Evolutionary conservation across 2,797 vertebrate species (phyloP), one percentile per base, ranked within the genome.

Genomic region (Sternotherus odoratus): DNA sequence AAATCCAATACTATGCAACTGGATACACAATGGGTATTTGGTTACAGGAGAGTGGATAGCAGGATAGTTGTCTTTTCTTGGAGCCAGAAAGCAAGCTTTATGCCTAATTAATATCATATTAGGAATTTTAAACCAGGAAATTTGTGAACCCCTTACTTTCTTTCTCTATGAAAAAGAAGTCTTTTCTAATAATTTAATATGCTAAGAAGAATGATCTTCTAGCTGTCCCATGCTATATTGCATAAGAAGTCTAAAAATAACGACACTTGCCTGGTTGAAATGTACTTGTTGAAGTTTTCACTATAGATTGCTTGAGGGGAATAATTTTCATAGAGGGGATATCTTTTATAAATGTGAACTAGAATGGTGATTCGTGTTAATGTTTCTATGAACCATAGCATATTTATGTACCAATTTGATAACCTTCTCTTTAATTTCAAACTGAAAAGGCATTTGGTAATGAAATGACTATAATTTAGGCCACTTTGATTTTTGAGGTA

Each of bases 361-460:
- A 8, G 91, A 87, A 36, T 91, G 78, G 50, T 89, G 86, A 77
- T 88, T 94, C 92, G 24, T 66, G 39, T 28, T 82, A 92, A 36
- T 87, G 53, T 82, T 77, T 93, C 51, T 78, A n/a, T 95, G 86
- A 95, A 94, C 77, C 89, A 82, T 83, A 56, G 51, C 75, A 79
- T 88, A 36, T 85, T 86, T 94, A 83, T 95, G 82, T 69, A 83
- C 86, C 79, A 87, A 39, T 91, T 94, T 88, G 21, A 12, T 93
- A 95, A 86, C 10, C 10, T 95, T 91, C 24, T 87, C 49, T 95
- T 93, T 86, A 91, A 93, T 91, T 94, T 12, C 57, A 87, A 89
- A 95, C 56, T 89, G 75, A 95, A 96, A 96, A 91, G 54, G 50
- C 86, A 92, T 96, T 94, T 86, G 82, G 28, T 92, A 79, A 85